Conservation (phyloP, 2,113 vertebrate genomes). For the Tauraco erythrolophus region DNA sequence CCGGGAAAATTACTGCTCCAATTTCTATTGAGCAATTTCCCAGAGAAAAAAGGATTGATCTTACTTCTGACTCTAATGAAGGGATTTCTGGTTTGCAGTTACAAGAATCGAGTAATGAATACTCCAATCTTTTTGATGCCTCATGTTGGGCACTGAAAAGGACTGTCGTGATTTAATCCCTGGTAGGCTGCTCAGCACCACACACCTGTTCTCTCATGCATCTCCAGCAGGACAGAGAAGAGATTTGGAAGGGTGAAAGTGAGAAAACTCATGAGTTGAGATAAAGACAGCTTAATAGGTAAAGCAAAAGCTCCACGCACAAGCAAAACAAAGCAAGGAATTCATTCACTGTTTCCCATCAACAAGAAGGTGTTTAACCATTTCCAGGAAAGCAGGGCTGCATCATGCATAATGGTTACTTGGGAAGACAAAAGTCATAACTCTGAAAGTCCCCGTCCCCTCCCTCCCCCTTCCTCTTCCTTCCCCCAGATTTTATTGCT, state of each 20-base stretch:
- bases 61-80: background rate
- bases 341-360: too few species aligned
- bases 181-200: background rate
- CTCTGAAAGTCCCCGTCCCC: accelerated
- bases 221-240: background rate
- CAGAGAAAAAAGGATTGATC: background rate
- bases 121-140: background rate
- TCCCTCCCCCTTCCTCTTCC: background rate
- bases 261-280: too few species aligned
- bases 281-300: too few species aligned
- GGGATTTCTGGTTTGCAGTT: background rate
- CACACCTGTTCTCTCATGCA: accelerated
- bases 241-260: background rate
- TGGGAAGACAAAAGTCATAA: background rate
- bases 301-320: too few species aligned
- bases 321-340: too few species aligned
- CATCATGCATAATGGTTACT: too few species aligned
- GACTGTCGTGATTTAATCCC: background rate
- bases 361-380: too few species aligned
- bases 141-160: background rate
- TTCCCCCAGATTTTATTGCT: background rate
- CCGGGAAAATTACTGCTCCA: background rate
- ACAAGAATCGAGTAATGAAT: background rate
- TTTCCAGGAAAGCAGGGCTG: too few species aligned
- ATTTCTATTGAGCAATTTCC: background rate